Base-by-base conservation (phyloP, 2,113 vertebrate species). In the Casuarius casuarius region DNA sequence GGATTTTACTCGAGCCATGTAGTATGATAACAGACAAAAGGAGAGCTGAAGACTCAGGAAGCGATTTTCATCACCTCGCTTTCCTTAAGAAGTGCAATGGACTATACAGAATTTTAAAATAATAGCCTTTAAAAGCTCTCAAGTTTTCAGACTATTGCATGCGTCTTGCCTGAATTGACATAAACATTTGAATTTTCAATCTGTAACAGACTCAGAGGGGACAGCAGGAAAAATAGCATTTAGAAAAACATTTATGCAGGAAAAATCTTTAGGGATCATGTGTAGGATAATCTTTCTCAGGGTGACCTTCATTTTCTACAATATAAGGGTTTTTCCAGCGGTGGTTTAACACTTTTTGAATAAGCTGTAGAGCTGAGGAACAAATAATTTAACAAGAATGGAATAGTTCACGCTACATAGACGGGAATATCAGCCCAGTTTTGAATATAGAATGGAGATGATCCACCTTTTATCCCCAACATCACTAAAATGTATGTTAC, bases 231-330 rank as follows among this genome's bases (percentile, higher is more conserved):
- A 95, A 91, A 76, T 18, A 83, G 25, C 42, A 40, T 78, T 95
- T 44, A 17, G 87, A 82, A 86, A 91, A 62, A 5, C 42, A 85
- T 95, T 85, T 92, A 94, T 96, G 96, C 91, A 88, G 72, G 78
- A 68, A 89, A 94, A 95, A 91, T 83, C 68, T 90, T 74, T 90
- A 78, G 79, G 96, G 59, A 90, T 97, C 82, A 68, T 61, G 48
- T 56, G 72, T 86, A 56, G 72, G 87, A 92, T 97, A 95, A 97
- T 95, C 91, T 97, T 94, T 84, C 88, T 85, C 87, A 95, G 51
- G 91, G 89, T 95, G 87, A 96, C 89, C 46, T 77, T 94, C 46
- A 58, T 87, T 92, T 97, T 85, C 89, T 92, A 40, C 68, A 81
- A 56, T 72, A 75, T 78, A 94, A 84, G 77, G 87, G 82, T 93